These are phyloP conservation scores for Manis pentadactyla DNA, from an alignment of 2,797 vertebrate species.

Conservation along the genomic window DNA sequence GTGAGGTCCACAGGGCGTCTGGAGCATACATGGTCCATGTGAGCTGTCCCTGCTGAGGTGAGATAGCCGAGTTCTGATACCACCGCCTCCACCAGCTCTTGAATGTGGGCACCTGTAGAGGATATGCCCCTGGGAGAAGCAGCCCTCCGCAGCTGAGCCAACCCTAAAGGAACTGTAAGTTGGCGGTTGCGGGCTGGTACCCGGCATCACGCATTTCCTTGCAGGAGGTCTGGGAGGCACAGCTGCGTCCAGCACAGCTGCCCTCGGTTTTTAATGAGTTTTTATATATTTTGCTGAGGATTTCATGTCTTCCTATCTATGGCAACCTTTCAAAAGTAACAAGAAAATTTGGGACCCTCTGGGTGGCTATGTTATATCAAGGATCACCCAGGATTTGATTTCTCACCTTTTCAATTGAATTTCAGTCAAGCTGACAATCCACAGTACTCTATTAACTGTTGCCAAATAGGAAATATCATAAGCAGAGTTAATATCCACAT, in stretches of 20 bases:
- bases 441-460: background rate
- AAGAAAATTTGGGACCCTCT: background rate
- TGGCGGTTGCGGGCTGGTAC: background rate
- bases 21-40: background rate
- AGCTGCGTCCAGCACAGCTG: background rate
- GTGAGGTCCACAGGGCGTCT: background rate
- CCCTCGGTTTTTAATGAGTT: background rate
- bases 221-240: background rate
- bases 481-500: background rate
- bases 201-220: background rate
- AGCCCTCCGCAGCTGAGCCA: slow-evolving; percentile 20
- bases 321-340: slow-evolving; percentile 12
- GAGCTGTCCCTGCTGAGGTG: background rate
- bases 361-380: background rate
- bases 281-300: background rate
- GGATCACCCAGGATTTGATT: background rate
- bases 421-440: background rate
- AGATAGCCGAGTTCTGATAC: background rate
- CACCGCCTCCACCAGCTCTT: background rate
- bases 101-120: background rate
- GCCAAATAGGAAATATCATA: background rate
- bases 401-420: slow-evolving; percentile 12
- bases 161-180: slow-evolving; percentile 16
- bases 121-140: background rate
- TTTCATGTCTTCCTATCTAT: background rate